These are phyloP conservation scores for Aratinga solstitialis DNA, from an alignment of 2,797 vertebrate genomes.

Conservation along the genomic window DNA sequence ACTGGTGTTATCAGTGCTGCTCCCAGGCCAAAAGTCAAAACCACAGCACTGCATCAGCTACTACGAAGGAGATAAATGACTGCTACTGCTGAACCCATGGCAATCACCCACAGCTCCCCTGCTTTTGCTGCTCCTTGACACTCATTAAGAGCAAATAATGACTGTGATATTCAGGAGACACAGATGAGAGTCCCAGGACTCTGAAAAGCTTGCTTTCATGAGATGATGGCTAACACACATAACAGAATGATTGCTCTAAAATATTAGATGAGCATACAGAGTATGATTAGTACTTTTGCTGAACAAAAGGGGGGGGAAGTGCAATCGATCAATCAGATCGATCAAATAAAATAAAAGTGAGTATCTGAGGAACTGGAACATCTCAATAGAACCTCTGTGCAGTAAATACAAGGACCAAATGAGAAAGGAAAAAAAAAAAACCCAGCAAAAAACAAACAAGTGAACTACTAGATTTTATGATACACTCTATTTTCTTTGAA, in stretches of 20 bases:
- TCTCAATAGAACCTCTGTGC: not conserved
- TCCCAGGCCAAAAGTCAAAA: too few species aligned
- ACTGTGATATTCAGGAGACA: not conserved
- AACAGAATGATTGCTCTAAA: not conserved
- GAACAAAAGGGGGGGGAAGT: not conserved
- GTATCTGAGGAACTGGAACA: not conserved
- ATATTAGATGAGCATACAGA: not conserved
- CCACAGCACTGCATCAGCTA: too few species aligned
- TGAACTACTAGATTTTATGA: not conserved
- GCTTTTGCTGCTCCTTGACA: not conserved
- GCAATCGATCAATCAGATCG: not conserved
- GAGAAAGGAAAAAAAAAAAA: not conserved
- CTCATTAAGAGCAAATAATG: too few species aligned
- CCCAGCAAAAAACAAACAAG: not conserved
- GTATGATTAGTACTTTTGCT: not conserved
- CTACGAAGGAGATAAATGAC: too few species aligned
- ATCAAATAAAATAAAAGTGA: not conserved
- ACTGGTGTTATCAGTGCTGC: too few species aligned
- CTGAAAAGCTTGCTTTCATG: not conserved
- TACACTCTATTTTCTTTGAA: not conserved
- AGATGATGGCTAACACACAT: not conserved
- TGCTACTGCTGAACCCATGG: too few species aligned
- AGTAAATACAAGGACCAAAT: not conserved
- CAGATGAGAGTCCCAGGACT: not conserved
- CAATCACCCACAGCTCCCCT: not conserved